Base-by-base conservation (phyloP, 1,140 invertebrate genomes). In the Ceratosolen fusciceps region DNA sequence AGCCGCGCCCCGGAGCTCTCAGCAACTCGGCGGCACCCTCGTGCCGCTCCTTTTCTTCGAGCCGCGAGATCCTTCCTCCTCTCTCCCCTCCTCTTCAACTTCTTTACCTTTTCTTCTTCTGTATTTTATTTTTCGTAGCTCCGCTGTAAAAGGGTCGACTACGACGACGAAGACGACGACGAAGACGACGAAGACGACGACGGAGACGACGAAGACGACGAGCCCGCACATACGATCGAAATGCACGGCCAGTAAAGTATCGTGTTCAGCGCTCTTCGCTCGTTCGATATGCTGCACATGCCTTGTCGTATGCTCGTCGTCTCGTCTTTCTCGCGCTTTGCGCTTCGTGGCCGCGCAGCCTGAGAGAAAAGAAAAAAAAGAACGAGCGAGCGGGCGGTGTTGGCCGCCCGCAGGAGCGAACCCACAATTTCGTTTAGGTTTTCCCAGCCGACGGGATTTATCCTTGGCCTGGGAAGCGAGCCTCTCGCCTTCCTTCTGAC, bases 371-470 rank as follows among this genome's bases (percentile, higher is more conserved):
- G 21, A 16, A 12, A 56, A 54, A 70, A 21, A 26, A 31, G 21
- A 16, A 12, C 1, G 24, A 43, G n/a, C 7, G 67, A 26, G 39
- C n/a, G 12, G 10, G 5, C 4, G 43, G 39, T n/a, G 39, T n/a
- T 14, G 14, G 16, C 24, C 24, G 72, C 37, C n/a, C 16, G 49
- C 74, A 52, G 70, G 34, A 56, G 49, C 29, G 65, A 77, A 77
- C 62, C 74, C 74, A 77, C 74, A 70, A 77, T 77, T 77, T 77
- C 74, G 74, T 77, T 77, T 68, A 60, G 75, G 52, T 71, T 77
- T 77, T 77, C 75, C 67, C 71, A 56, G 2, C 26, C 49, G 8
- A 12, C n/a, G 29, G 37, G 49, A 34, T 37, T 52, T 56, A 16
- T 8, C 12, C 43, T 71, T 26, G 26, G 29, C 19, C 37, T 56